Conservation (phyloP, 2,797 vertebrate genomes). For the Orestias chungarensis region DNA sequence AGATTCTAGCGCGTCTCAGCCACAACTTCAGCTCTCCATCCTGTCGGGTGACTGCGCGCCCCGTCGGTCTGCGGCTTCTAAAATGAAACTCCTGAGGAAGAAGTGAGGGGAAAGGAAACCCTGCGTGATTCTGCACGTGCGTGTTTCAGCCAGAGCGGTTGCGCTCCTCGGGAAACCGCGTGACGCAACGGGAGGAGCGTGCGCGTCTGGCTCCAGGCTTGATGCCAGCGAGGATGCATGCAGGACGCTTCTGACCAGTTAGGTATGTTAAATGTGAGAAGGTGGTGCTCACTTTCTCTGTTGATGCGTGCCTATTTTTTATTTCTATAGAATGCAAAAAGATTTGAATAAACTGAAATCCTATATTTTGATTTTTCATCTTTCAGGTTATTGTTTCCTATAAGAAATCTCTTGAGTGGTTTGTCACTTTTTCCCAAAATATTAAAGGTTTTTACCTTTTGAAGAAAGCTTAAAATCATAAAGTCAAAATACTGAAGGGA, state of each 20-base stretch:
- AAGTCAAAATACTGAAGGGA: not conserved
- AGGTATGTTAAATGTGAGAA: not conserved
- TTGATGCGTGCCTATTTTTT: not conserved
- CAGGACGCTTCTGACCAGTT: not conserved
- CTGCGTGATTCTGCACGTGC: not conserved
- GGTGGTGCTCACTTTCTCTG: not conserved
- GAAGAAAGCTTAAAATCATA: not conserved
- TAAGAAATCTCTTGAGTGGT: no score
- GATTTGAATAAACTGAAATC: not conserved
- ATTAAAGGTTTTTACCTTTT: not conserved
- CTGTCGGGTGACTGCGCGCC: not conserved
- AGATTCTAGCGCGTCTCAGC: conserved; percentile 13
- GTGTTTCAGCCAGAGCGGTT: conserved; percentile 29
- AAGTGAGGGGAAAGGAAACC: not conserved
- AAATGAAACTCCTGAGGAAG: not conserved
- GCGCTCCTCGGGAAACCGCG: conserved; percentile 50
- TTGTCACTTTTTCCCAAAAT: no score
- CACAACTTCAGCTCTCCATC: conserved; percentile 12
- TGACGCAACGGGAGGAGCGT: conserved; percentile 50
- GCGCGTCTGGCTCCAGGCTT: not conserved
- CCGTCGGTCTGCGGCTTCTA: not conserved
- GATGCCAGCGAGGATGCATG: not conserved
- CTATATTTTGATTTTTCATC: no score
- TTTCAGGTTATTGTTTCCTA: no score
- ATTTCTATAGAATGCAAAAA: no score